phyloP scores from a whole-genome alignment of 1,140 invertebrate species.

The Hycleus cichorii region DNA sequence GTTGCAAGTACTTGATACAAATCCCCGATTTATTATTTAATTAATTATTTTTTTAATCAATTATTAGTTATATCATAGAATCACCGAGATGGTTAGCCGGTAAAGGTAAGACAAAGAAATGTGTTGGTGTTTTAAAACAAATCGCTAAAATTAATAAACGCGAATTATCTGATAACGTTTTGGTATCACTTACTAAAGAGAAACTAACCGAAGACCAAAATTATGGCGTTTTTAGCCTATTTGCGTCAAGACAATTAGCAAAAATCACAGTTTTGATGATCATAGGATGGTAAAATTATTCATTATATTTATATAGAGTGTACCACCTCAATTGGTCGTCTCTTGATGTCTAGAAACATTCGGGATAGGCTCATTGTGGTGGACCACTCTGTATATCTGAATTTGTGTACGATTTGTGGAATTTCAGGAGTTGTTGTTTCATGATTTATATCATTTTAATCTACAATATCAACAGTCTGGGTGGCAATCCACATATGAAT shows the following conservation, averaged over 20 bases:
- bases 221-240: constrained; percentile 49
- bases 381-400: too few relatives aligned
- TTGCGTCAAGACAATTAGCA: constrained; percentile 48
- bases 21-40: background rate
- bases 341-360: too few relatives aligned
- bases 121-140: constrained; percentile 48
- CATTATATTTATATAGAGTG: background rate
- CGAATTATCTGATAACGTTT: constrained; percentile 41
- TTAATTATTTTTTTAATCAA: background rate
- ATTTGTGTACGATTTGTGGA: too few relatives aligned
- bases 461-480: constrained; percentile 54
- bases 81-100: constrained; percentile 60
- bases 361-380: too few relatives aligned
- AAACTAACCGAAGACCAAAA: constrained; percentile 35
- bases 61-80: constrained; percentile 49
- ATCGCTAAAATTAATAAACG: constrained; percentile 59
- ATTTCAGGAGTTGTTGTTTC: constrained; percentile 10
- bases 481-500: constrained; percentile 62
- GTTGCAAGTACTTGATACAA: constrained; percentile 14
- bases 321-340: too few relatives aligned
- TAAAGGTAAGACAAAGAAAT: constrained; percentile 49
- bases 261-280: constrained; percentile 50
- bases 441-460: constrained; percentile 52
- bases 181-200: constrained; percentile 34
- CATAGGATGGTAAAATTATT: constrained; percentile 39